Base-by-base conservation (phyloP, 2,888 invertebrate genomes). In the Brachypalpus laphriformis region DNA sequence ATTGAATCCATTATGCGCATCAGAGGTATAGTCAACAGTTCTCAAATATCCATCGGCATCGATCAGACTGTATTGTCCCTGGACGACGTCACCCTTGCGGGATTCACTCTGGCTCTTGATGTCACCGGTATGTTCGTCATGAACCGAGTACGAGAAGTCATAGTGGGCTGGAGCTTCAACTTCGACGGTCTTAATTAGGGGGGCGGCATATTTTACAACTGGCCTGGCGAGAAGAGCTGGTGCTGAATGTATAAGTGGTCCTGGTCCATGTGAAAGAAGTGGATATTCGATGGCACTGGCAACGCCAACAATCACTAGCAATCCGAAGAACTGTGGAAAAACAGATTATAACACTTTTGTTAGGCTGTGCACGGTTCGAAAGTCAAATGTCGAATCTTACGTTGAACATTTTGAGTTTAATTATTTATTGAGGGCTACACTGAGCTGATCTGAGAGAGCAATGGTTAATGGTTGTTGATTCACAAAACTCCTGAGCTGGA, bases 1-100 rank as follows among this genome's bases (percentile, higher is more conserved):
- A 88, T 93, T 93, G 91, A 93, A 93, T 63, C 93, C 93, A 82
- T 92, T 93, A 87, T 93, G 92, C 25, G 92, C 91, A 89, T 93
- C 93, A 51, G 93, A 93, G 56, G 93, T 92, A 89, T 94, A 94
- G 86, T 93, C 93, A 45, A 94, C 93, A 54, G 92, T 93, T 80
- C 93, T 92, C 86, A 92, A 91, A 85, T 91, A 92, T 34, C 93
- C 93, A 89, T 93, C 93, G 82, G 93, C 89, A 88, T 93, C 93
- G 83, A 93, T 89, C 51, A 93, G 89, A 7, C 93, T 92, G 89
- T 93, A 93, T 88, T 92, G 92, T 11, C 93, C 93, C 65, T 93
- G 92, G 16, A 93, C 93, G 78, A 91, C 90, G 87, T 93, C 93
- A 47, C 93, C 93, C 87, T 92, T 91, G 66, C 93, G 92, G 1